A percentile compares a stretch with the other conserved stretches of the same genome.
Evolutionary conservation across 2,113 vertebrate genomes (phyloP).

Genomic region (Phaetusa simplex): DNA sequence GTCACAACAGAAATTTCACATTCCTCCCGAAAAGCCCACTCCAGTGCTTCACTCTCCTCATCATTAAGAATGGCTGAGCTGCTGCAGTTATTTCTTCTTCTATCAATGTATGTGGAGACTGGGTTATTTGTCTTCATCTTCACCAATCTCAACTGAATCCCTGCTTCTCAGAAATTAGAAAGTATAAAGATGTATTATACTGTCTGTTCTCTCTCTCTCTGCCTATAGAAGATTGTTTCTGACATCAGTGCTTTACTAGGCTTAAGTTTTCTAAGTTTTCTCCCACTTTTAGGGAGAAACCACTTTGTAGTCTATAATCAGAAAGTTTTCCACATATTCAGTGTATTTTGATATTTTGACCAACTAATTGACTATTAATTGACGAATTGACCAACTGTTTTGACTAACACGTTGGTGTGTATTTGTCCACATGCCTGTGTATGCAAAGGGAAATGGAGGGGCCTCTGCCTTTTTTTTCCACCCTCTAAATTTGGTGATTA

Average conservation of each 20-base stretch:
- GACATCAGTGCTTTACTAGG: not conserved
- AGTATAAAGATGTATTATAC: not conserved
- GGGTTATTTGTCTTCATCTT: not conserved
- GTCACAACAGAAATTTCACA: not conserved
- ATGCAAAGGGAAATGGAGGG: not conserved
- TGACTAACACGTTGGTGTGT: not conserved
- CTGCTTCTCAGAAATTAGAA: not conserved
- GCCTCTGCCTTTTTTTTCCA: not conserved
- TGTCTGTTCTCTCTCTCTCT: not conserved
- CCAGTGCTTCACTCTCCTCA: not conserved
- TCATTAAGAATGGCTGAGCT: not conserved
- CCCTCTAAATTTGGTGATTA: not conserved
- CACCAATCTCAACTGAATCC: not conserved
- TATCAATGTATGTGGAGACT: not conserved
- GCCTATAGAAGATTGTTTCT: not conserved
- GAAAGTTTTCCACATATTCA: not conserved
- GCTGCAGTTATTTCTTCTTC: not conserved
- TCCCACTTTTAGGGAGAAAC: not conserved
- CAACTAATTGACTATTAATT: not conserved
- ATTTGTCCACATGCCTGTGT: not conserved
- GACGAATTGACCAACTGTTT: not conserved
- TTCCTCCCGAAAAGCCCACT: not conserved
- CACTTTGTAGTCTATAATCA: not conserved
- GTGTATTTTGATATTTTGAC: not conserved
- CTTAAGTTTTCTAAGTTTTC: not conserved